Evolutionary conservation across 35 echinoderm and acorn worm species (phyloP).

Genomic region (Holothuria glaberrima): DNA sequence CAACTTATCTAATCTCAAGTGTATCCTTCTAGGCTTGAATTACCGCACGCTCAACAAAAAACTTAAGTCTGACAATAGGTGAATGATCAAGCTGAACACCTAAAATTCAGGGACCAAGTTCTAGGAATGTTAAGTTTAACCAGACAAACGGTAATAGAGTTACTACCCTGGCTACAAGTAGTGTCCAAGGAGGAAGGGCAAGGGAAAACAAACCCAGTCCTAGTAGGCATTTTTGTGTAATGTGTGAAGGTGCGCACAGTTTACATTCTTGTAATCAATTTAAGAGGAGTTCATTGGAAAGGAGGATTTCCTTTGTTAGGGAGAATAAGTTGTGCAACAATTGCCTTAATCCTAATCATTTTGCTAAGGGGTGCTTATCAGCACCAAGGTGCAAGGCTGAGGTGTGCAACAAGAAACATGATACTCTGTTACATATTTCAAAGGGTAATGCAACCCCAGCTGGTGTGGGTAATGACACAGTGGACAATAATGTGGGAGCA

Average conservation of each 20-base stretch:
- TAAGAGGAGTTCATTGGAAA: background rate
- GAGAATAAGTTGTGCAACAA: slow-evolving; percentile 3
- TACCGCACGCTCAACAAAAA: too few relatives aligned
- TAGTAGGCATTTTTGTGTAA: background rate
- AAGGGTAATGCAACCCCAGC: too few relatives aligned
- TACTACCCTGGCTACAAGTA: slow-evolving; percentile 10
- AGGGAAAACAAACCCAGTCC: background rate
- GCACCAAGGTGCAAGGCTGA: background rate
- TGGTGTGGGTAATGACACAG: too few relatives aligned
- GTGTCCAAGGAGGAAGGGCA: background rate
- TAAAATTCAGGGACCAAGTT: background rate
- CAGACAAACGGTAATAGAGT: background rate
- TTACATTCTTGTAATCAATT: background rate
- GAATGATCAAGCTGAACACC: too few relatives aligned
- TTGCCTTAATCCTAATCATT: slow-evolving; percentile 11
- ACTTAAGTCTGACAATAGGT: too few relatives aligned
- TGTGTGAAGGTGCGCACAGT: slow-evolving; percentile 7
- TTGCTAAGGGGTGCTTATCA: background rate
- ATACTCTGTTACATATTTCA: background rate
- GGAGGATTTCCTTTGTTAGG: slow-evolving; percentile 7
- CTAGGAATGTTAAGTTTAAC: background rate
- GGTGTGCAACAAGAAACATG: background rate
- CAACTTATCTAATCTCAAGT: too few relatives aligned
- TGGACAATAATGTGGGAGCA: too few relatives aligned
- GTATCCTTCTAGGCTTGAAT: too few relatives aligned